Conservation (phyloP, 2,888 invertebrate species). For the Drosophila merina region DNA sequence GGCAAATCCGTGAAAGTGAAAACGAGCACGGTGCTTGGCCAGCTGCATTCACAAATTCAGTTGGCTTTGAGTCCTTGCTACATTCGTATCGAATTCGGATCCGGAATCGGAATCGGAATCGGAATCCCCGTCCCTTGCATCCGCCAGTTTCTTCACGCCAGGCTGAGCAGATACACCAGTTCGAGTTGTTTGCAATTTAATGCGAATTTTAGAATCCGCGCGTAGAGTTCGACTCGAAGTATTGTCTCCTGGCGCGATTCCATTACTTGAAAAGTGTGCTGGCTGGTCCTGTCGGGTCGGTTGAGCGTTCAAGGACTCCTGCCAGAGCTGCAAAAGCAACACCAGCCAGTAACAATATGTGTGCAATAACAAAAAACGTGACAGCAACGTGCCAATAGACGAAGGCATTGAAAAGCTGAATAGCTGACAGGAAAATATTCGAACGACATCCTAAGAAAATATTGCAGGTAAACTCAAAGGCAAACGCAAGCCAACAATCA, state of each 20-base stretch:
- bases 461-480: constrained; percentile 66
- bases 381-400: constrained; percentile 48
- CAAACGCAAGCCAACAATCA: constrained; percentile 46
- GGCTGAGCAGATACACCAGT: constrained; percentile 31
- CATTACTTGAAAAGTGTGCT: constrained; percentile 46
- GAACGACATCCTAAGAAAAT: constrained; percentile 29
- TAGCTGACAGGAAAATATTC: constrained; percentile 36
- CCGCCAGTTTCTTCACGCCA: constrained; percentile 18
- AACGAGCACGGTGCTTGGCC: constrained; percentile 59
- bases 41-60: constrained; percentile 74
- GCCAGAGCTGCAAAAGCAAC: constrained; percentile 37
- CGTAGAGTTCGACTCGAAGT: constrained; percentile 38
- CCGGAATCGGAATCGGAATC: constrained; percentile 39
- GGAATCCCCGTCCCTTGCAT: constrained; percentile 2
- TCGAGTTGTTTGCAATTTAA: constrained; percentile 17
- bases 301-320: constrained; percentile 78
- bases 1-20: constrained; percentile 76
- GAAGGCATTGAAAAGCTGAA: constrained; percentile 29
- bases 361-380: constrained; percentile 46
- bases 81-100: constrained; percentile 46
- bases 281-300: constrained; percentile 71
- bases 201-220: constrained; percentile 37
- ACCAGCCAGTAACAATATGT: constrained; percentile 46
- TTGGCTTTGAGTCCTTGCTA: constrained; percentile 77
- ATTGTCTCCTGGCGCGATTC: not conserved